phyloP scores from a whole-genome alignment of 1,140 invertebrate genomes.

The Habropoda laboriosa region DNA sequence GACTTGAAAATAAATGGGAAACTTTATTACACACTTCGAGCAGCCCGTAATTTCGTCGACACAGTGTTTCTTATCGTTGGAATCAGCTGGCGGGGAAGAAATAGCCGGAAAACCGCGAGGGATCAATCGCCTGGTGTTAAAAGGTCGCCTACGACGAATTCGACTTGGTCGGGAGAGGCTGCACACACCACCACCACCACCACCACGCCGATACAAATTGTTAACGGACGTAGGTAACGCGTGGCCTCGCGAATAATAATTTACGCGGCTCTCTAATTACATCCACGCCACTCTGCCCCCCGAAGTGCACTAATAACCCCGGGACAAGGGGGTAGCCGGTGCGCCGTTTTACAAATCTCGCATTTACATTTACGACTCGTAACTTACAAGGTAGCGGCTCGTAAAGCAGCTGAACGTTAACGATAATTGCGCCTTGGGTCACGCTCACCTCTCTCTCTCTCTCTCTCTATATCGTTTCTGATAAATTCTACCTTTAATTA shows the following conservation, averaged over 20 bases:
- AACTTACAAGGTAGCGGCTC: slow-evolving; percentile 59
- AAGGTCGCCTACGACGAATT: no score
- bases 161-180: background rate
- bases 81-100: no score
- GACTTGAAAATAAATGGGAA: no score
- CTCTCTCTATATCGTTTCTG: slow-evolving; percentile 59
- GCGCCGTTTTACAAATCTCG: slow-evolving; percentile 63
- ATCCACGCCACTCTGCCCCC: slow-evolving; percentile 35
- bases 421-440: slow-evolving; percentile 61
- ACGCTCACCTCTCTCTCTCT: slow-evolving; percentile 24
- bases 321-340: slow-evolving; percentile 34
- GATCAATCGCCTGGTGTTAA: no score
- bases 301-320: slow-evolving; percentile 59
- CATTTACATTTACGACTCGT: slow-evolving; percentile 67
- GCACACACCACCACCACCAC: no score
- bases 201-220: slow-evolving; percentile 20
- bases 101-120: no score
- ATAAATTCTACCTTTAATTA: slow-evolving; percentile 62
- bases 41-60: no score
- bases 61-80: no score
- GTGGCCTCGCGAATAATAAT: slow-evolving; percentile 60
- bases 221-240: background rate
- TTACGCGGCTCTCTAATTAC: slow-evolving; percentile 63
- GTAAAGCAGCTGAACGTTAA: slow-evolving; percentile 63
- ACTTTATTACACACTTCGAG: no score